Base-by-base conservation (phyloP, 2,797 vertebrate genomes). In the Enteromius trimaculatus region DNA sequence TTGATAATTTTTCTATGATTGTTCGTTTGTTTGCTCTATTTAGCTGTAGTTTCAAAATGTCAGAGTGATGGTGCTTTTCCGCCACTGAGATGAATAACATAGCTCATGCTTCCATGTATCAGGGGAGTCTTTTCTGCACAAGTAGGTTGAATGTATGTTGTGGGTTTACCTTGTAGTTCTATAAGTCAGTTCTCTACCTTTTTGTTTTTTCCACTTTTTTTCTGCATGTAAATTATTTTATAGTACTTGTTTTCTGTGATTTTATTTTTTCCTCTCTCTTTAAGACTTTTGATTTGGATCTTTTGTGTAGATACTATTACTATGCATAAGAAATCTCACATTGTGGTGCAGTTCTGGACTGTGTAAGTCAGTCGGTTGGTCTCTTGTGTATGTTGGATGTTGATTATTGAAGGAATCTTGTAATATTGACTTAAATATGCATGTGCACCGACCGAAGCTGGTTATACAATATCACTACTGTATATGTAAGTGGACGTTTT, bases 321-420 rank as follows among this genome's bases (percentile, higher is more conserved):
- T 95, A 95, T 95, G 94, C 94, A 95, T 92, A 92, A 78, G 82
- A 89, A 88, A 89, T 88, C 84, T 91, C 65, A 92, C 87, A 89
- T 79, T 82, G 86, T 88, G 89, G 90, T 93, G 91, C 91, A 90
- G 72, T 84, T 81, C 83, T 89, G 53, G 66, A 60, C 84, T 77
- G 86, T 89, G 90, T 53, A 39, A 76, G 51, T 89, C 87, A 83
- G 76, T 87, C 80, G 31, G 84, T 87, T 81, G 81, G 88, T 91
- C 86, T 70, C 34, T 83, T 66, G 70, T 86, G 78, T 84, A 87
- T 84, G 84, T 62, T 85, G 70, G 78, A 83, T 81, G 78, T 83
- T 77, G 74, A 77, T 42, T 80, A 77, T 81, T 34, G 47, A 74
- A 66, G 37, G 49, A 83, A 82, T 31, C 10, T 19, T 86, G 77